Conservation (phyloP, 2,113 vertebrate genomes). For the Eira barbara region DNA sequence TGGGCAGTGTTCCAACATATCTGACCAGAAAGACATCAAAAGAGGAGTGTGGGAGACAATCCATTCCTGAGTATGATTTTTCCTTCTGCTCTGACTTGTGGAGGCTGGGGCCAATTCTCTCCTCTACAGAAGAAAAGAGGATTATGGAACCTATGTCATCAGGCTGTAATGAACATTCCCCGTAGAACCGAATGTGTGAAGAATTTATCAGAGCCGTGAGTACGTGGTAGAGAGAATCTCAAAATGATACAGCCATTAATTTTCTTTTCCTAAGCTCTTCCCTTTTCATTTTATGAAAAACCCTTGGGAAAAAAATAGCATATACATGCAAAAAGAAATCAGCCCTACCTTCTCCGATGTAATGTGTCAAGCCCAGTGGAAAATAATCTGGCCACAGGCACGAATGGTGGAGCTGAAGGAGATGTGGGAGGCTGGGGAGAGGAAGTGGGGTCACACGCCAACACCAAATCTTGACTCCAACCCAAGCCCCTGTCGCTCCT, state of each 20-base stretch:
- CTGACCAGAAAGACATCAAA: not conserved
- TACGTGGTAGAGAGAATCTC: not conserved
- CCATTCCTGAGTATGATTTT: fast-evolving
- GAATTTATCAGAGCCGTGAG: not conserved
- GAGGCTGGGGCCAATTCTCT: not conserved
- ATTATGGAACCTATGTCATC: not conserved
- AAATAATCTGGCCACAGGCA: not conserved
- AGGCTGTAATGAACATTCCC: not conserved
- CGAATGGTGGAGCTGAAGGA: not conserved
- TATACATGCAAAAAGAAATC: not conserved
- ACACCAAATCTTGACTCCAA: not conserved
- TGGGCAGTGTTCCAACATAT: not conserved
- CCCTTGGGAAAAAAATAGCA: not conserved
- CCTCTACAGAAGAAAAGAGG: not conserved
- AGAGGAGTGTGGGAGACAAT: not conserved
- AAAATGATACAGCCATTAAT: not conserved
- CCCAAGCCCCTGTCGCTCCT: not conserved
- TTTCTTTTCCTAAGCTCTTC: not conserved
- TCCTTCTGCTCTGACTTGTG: too few relatives aligned
- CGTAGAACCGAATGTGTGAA: not conserved
- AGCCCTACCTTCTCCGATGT: not conserved
- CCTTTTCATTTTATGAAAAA: not conserved
- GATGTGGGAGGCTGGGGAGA: not conserved
- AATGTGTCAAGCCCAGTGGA: not conserved
- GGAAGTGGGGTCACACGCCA: not conserved